Percentiles rank a stretch among this genome's conserved stretches.
phyloP scores from a whole-genome alignment of 2,888 invertebrate species.

The Pseudococcus viburni region DNA sequence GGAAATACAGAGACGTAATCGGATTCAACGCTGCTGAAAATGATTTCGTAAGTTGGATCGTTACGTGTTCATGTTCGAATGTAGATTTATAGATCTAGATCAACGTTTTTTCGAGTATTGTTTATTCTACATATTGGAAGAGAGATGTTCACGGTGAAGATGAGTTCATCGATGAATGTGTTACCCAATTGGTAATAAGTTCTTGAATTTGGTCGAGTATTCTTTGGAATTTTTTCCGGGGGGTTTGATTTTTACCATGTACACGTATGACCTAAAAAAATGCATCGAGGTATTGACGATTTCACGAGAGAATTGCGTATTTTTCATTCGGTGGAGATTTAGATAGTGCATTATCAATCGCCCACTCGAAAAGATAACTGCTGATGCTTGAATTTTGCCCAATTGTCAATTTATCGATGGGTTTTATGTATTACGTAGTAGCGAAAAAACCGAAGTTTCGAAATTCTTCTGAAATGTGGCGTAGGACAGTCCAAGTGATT shows the following conservation, averaged over 20 bases:
- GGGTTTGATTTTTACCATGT: neutral
- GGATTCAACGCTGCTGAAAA: conserved; percentile 81
- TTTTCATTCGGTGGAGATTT: neutral
- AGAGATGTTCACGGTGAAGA: neutral
- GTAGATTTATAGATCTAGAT: neutral
- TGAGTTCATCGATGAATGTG: neutral
- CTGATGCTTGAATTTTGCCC: neutral
- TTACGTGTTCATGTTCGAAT: neutral
- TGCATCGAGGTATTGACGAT: neutral
- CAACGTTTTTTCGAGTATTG: conserved; percentile 11
- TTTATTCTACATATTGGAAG: neutral
- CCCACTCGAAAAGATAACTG: neutral
- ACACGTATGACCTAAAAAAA: neutral
- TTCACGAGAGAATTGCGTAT: neutral
- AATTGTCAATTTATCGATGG: neutral
- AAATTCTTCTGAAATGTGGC: too few species aligned
- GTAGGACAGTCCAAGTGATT: too few species aligned
- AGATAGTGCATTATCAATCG: neutral
- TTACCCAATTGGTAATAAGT: neutral
- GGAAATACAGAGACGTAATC: conserved; percentile 84
- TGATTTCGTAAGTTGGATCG: conserved; percentile 70
- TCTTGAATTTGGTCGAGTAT: neutral
- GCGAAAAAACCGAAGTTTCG: too few species aligned
- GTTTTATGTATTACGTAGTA: neutral
- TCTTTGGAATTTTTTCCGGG: neutral